Evolutionary conservation across 2,113 vertebrate genomes (phyloP).

Genomic region (Cercopithecus mona): DNA sequence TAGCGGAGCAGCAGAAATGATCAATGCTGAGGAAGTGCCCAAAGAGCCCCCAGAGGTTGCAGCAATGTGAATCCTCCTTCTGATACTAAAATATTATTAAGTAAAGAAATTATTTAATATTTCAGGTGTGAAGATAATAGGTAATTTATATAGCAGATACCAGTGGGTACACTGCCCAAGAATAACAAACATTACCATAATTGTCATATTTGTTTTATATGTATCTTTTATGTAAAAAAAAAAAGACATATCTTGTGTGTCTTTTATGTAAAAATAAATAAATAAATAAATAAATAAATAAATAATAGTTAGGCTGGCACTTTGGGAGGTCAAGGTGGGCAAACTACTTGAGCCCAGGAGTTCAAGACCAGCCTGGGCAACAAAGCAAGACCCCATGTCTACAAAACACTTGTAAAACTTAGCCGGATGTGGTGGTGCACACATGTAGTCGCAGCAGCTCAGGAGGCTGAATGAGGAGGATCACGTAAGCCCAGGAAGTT

Average conservation of each 20-base stretch:
- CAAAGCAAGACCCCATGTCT: no score
- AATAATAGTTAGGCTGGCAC: not conserved
- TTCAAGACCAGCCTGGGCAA: no score
- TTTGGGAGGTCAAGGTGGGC: no score
- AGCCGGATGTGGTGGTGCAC: no score
- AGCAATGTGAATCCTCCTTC: not conserved
- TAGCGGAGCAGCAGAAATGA: not conserved
- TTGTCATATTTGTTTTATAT: not conserved
- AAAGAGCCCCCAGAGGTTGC: fast-evolving
- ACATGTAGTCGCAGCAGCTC: no score
- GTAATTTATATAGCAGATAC: not conserved
- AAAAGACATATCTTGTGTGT: no score
- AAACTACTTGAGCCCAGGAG: no score
- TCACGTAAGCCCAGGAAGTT: no score
- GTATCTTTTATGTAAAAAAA: not conserved
- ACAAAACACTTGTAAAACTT: no score
- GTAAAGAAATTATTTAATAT: not conserved
- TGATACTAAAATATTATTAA: not conserved
- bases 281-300: not conserved
- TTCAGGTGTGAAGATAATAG: not conserved
- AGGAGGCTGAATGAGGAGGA: no score
- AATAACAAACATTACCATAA: not conserved
- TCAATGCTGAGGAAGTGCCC: not conserved
- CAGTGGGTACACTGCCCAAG: not conserved
- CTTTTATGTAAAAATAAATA: no score